These are phyloP conservation scores for Nerophis lumbriciformis DNA, from an alignment of 2,113 vertebrate species.

Conservation along the genomic window DNA sequence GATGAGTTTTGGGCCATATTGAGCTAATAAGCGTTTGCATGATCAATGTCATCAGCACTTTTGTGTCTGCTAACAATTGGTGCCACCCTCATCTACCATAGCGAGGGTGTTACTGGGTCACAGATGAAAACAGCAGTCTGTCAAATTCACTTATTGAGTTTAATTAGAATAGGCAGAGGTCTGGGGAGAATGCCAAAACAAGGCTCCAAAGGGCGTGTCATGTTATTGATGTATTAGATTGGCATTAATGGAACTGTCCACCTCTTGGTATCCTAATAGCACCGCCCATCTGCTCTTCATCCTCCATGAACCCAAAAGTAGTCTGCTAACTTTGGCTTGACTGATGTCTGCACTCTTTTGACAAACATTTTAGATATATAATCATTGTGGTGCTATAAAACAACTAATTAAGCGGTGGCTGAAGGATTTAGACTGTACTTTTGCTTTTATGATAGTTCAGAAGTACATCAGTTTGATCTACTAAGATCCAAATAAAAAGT, in stretches of 20 bases:
- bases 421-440: too few species aligned
- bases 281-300: too few species aligned
- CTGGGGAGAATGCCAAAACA: constrained; percentile 14
- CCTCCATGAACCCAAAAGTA: too few species aligned
- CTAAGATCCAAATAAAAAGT: too few species aligned
- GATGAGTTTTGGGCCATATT: constrained; percentile 16
- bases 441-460: too few species aligned
- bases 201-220: constrained; percentile 24
- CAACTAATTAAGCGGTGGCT: too few species aligned
- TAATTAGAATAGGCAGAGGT: constrained; percentile 43
- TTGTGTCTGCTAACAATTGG: constrained; percentile 26
- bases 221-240: constrained; percentile 37
- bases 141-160: constrained; percentile 53
- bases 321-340: too few species aligned
- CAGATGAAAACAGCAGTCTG: constrained; percentile 49
- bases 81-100: constrained; percentile 13
- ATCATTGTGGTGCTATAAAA: too few species aligned
- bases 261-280: too few species aligned
- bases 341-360: too few species aligned
- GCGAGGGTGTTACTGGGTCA: constrained; percentile 37
- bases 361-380: too few species aligned
- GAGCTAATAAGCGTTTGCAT: constrained; percentile 21
- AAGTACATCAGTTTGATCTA: too few species aligned
- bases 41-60: constrained; percentile 27
- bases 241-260: neutral